phyloP scores from a whole-genome alignment of 2,797 vertebrate genomes.

The Erethizon dorsatum region DNA sequence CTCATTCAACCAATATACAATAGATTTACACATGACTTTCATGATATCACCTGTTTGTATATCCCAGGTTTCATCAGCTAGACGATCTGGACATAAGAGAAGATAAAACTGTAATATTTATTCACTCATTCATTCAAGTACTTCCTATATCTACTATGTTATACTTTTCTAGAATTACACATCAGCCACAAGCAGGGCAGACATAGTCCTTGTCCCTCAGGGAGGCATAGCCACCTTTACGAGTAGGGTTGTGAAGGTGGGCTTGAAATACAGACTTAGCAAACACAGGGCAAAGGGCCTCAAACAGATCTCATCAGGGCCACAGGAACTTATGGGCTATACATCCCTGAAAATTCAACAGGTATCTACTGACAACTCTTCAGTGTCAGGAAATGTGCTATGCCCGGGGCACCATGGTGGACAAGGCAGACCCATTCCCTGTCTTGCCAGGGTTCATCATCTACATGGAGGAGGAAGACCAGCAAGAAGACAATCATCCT shows the following conservation, averaged over 20 bases:
- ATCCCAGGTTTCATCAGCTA: neutral
- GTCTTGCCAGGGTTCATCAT: neutral
- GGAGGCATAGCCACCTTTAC: neutral
- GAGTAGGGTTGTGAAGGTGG: too few species aligned
- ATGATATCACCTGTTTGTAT: accelerated
- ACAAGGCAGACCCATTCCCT: neutral
- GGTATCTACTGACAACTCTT: neutral
- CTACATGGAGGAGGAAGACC: neutral
- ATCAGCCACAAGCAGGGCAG: neutral
- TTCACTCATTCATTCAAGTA: neutral
- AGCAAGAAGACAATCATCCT: neutral
- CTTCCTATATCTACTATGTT: neutral
- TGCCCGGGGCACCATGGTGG: accelerated
- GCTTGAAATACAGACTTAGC: neutral
- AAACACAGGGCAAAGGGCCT: neutral
- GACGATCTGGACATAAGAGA: neutral
- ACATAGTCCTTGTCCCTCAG: neutral
- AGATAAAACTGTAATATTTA: neutral
- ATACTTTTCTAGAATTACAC: neutral
- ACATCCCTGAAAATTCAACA: neutral
- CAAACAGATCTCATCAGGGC: neutral
- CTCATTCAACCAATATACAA: neutral
- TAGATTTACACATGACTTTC: neutral
- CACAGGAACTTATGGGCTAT: neutral
- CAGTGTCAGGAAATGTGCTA: neutral